phyloP scores from a whole-genome alignment of 2,113 vertebrate species.

The Oxyura jamaicensis region DNA sequence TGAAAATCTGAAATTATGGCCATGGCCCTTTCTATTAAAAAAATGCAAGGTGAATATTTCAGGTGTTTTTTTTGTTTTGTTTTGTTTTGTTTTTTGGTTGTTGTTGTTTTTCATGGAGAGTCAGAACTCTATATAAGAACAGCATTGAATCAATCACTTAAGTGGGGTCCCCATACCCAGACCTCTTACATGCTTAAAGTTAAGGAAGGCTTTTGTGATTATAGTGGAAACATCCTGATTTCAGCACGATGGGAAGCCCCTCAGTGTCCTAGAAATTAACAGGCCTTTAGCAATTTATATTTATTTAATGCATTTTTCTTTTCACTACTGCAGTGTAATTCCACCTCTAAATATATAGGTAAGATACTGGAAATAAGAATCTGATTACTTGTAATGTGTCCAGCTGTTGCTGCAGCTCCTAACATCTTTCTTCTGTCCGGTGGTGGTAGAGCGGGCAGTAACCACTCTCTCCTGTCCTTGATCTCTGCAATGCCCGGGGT shows the following conservation, averaged over 20 bases:
- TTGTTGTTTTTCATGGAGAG: neutral
- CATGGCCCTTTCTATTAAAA: neutral
- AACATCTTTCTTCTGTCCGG: neutral
- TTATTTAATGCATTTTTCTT: neutral
- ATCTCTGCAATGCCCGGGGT: neutral
- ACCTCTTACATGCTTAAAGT: neutral
- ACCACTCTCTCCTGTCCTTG: conserved; percentile 26
- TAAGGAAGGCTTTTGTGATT: neutral
- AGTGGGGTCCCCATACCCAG: neutral
- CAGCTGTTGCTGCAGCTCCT: neutral
- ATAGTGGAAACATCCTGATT: neutral
- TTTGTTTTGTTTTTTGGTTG: neutral
- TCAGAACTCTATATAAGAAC: neutral
- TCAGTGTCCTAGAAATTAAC: neutral
- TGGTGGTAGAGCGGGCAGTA: neutral
- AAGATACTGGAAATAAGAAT: neutral
- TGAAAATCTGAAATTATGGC: neutral
- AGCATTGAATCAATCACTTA: neutral
- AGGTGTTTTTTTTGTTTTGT: neutral
- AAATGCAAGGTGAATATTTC: neutral
- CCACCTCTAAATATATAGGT: neutral
- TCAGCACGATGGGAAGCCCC: neutral
- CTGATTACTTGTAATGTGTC: neutral
- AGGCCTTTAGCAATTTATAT: neutral
- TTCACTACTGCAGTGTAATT: neutral